Evolutionary conservation across 2,797 vertebrate genomes (phyloP), one percentile per base, ranked within the genome.

Genomic region (Miichthys miiuy): DNA sequence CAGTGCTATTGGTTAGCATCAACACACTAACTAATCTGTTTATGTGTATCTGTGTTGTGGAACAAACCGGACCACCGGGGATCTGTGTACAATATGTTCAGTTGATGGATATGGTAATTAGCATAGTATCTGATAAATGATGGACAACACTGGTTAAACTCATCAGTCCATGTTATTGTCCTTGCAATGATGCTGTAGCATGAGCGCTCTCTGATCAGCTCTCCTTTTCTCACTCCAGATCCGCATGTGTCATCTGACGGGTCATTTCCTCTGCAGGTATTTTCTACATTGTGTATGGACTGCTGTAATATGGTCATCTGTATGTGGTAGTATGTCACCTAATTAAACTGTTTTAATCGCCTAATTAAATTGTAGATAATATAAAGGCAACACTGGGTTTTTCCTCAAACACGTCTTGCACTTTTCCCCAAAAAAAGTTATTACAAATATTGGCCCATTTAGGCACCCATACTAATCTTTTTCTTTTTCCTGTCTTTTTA

Each of bases 131-230:
- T 50, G 57, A 86, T 63, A 46, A 71, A 85, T 57, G 60, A 74
- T 71, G 56, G 55, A 79, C 27, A 73, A 56, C 57, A 41, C 48
- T 41, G 56, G 44, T 72, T 61, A 62, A 62, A 81, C n/a, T 34
- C 56, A 73, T 9, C 77, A 57, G 70, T 74, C 69, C 6, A 58
- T 75, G 62, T 67, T 61, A 84, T 47, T 70, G 60, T 68, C 60
- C 63, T 77, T 68, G 44, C 70, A 61, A 6, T 41, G 44, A 69
- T 69, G 61, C 34, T 10, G 61, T 62, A 61, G 57, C 52, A 27
- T 25, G 42, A 58, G n/a, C 38, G 27, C 48, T 18, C 25, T 14
- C 7, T 56, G 38, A 41, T 62, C 64, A 30, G 3, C 11, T 50
- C 62, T 47, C 12, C 30, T 14, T 25, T 25, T 68, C 30, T 54